Evolutionary conservation across 2,888 invertebrate species (phyloP), one percentile per base, ranked within the genome.

Genomic region (Sclerodermus sp.): DNA sequence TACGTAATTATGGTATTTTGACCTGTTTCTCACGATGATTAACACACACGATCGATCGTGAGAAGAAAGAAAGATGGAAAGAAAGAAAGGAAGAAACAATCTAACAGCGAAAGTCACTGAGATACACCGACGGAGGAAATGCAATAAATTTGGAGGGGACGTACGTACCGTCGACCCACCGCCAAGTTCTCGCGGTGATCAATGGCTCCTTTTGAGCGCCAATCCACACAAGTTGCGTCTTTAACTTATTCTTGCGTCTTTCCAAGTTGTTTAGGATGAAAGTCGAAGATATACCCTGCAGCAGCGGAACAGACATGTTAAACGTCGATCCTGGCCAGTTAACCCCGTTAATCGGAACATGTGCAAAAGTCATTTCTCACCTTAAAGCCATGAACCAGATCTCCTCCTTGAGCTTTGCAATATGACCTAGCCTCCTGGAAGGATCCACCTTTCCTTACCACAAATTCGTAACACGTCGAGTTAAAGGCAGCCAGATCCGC

Each of bases 151-250:
- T 30, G 8, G 30, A 9, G 6, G 6, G 8, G 30, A 30, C 8
- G 10, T 10, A 51, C 67, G 82, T 79, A 91, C 92, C 92, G 74
- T 92, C 87, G 23, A 93, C 91, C 93, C 93, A 93, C 78, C 89
- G 88, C 93, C 93, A 94, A 0, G 89, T 90, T 56, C 90, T 84
- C 0, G 89, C 87, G 1, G 90, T 90, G 49, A 90, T 82, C 18
- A 90, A 87, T 0, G 92, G 91, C 66, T 94, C 93, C 67, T 93
- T 91, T 68, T 90, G 89, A 0, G 92, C 93, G 0, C 94, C 94
- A 58, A 94, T 90, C 94, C 94, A 94, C 1, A 94, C 91, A 52
- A 94, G 80, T 70, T 92, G 91, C 0, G 93, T 91, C 74, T 91
- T 91, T 32, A 93, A 77, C 53, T 85, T 87, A 0, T 87, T 81